Evolutionary conservation across 2,113 vertebrate species (phyloP), one percentile per base, ranked within the genome.

Genomic region (Eptesicus fuscus): DNA sequence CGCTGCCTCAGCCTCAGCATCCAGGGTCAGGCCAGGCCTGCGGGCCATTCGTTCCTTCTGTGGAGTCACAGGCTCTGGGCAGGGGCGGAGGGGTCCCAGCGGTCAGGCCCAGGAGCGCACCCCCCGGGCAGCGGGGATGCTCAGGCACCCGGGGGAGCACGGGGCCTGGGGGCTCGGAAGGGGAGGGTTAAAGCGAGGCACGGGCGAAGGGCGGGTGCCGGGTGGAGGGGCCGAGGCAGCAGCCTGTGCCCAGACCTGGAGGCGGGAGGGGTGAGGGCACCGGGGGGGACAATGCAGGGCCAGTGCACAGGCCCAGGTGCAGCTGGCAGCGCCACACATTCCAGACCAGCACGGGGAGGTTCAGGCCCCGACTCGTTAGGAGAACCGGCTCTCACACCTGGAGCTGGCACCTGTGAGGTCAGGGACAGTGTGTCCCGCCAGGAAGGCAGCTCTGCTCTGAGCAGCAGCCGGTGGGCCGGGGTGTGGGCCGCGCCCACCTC

Each of bases 401-500:
- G 83, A 77, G 44, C 3, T n/a, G 0, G 1, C 0, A 9, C 16
- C 63, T 23, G 22, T 0, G 0, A 6, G 32, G 20, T 44, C 32
- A 6, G n/a, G 42, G 10, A 37, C 47, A 12, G 7, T 5, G 77
- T 23, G 4, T 56, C 35, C 83, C 0, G 28, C 79, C 32, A 42
- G 32, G 51, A 6, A 5, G 23, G 28, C 3, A 0, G 69, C 14
- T 17, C 49, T 4, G 37, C 49, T 22, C 53, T 6, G 22, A 69
- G n/a, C 22, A 0, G 9, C 61, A 4, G 0, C 51, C 11, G 74
- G 16, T 0, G 3, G 61, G 17, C 49, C 13, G 0, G 22, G 30
- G 4, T 0, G 3, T 20, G 28, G 53, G 42, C 20, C 14, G 49
- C 1, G 0, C 11, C 9, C 35, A 0, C 11, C 25, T 32, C 8